phyloP scores from a whole-genome alignment of 1,140 invertebrate species.

The Ladona fulva region DNA sequence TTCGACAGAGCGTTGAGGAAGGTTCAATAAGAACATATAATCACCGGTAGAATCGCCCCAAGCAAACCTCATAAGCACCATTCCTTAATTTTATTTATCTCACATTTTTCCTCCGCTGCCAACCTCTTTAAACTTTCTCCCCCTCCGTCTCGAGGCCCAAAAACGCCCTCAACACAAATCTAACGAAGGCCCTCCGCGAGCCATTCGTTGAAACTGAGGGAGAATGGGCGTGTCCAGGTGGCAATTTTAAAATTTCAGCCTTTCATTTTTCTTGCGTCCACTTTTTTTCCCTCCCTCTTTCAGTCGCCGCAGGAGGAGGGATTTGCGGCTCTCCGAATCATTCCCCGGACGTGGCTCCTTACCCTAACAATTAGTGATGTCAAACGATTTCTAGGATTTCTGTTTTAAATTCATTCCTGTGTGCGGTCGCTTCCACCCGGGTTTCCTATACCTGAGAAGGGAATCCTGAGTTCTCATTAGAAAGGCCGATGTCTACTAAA shows the following conservation, averaged over 20 bases:
- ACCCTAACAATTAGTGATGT: no score
- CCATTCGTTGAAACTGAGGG: background rate
- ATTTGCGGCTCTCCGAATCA: no score
- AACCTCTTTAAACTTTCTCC: background rate
- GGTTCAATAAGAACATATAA: background rate
- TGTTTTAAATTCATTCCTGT: no score
- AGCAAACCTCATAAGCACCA: background rate
- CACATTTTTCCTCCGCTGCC: background rate
- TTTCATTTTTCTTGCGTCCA: slow-evolving; percentile 6
- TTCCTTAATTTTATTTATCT: slow-evolving; percentile 5
- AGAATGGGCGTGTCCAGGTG: background rate
- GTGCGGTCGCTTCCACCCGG: no score
- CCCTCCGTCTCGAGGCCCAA: background rate
- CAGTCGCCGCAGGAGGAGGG: background rate
- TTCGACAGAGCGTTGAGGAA: background rate
- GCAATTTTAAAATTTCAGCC: background rate
- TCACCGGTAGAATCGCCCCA: background rate
- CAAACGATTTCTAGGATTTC: no score
- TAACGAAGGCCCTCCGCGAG: no score
- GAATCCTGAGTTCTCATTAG: no score
- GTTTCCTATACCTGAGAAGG: no score
- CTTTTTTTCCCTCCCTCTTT: background rate
- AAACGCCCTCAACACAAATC: background rate
- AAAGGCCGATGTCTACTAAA: no score
- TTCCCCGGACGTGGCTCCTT: no score